Evolutionary conservation across 2,797 vertebrate genomes (phyloP).

Genomic region (Chrysocyon brachyurus): DNA sequence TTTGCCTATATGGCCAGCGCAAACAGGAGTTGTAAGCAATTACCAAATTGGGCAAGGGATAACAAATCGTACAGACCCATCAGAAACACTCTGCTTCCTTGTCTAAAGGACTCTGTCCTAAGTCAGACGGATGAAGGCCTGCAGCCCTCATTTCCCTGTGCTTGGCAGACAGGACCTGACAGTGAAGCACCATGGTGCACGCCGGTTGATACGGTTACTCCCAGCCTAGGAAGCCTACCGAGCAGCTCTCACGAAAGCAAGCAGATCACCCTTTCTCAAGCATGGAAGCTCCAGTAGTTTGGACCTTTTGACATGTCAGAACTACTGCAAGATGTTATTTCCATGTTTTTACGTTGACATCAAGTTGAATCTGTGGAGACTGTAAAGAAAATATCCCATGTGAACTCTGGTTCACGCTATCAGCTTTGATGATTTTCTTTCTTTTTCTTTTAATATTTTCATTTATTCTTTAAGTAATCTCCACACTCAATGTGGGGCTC

Average conservation of each 20-base stretch:
- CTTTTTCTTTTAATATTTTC: background rate
- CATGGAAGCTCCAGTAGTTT: background rate
- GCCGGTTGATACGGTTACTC: background rate
- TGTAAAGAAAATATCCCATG: background rate
- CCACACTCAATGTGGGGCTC: background rate
- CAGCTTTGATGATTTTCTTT: background rate
- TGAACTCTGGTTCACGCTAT: background rate
- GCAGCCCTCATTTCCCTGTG: background rate
- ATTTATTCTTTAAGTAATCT: background rate
- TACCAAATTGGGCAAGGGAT: background rate
- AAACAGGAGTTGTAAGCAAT: background rate
- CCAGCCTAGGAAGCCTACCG: background rate
- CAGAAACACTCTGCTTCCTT: background rate
- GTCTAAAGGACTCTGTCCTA: background rate
- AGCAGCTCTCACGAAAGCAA: background rate
- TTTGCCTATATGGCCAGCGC: background rate
- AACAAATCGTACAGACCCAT: background rate
- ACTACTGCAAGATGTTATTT: slow-evolving; percentile 3
- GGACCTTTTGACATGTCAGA: background rate
- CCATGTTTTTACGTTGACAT: background rate
- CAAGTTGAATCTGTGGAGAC: background rate
- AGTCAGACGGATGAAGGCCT: background rate
- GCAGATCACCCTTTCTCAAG: background rate
- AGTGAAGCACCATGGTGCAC: rapidly evolving
- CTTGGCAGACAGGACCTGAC: background rate